A percentile compares a stretch with the other conserved stretches of the same genome.
phyloP scores from a whole-genome alignment of 2,888 invertebrate genomes.

The Megaustenia siamemsis region DNA sequence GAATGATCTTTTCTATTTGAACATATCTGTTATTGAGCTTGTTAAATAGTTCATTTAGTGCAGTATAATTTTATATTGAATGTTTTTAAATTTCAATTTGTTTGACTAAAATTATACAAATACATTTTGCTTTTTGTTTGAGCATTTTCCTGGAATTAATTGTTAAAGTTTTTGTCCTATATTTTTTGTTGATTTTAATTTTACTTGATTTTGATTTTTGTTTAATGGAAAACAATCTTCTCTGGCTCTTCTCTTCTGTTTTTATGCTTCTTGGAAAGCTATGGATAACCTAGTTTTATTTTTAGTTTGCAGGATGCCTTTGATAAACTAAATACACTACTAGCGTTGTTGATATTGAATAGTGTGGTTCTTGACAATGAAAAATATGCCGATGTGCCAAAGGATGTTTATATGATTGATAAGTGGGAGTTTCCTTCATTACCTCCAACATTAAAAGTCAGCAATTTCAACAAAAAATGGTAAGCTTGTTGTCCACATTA shows the following conservation, averaged over 20 bases:
- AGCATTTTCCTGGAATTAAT: no score
- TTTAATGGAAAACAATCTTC: no score
- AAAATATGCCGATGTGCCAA: background rate
- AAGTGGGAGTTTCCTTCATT: constrained; percentile 21
- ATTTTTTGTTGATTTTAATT: no score
- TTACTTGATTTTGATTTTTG: no score
- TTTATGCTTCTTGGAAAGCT: background rate
- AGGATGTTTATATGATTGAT: constrained; percentile 36
- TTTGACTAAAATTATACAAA: no score
- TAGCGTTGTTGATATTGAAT: constrained; percentile 42
- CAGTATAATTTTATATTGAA: no score
- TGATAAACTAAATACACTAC: constrained; percentile 26
- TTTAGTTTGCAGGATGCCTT: constrained; percentile 45
- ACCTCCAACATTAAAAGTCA: constrained; percentile 27
- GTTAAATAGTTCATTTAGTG: no score
- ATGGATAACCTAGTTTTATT: background rate
- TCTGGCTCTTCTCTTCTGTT: no score
- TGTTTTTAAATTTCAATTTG: no score
- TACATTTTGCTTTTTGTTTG: no score
- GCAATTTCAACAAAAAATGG: constrained; percentile 23
- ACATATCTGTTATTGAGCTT: background rate
- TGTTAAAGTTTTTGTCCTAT: no score
- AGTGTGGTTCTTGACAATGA: background rate
- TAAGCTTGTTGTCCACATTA: no score
- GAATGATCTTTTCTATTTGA: background rate